These are phyloP conservation scores for Colletes collaris DNA, from an alignment of 2,888 invertebrate species.

Conservation along the genomic window DNA sequence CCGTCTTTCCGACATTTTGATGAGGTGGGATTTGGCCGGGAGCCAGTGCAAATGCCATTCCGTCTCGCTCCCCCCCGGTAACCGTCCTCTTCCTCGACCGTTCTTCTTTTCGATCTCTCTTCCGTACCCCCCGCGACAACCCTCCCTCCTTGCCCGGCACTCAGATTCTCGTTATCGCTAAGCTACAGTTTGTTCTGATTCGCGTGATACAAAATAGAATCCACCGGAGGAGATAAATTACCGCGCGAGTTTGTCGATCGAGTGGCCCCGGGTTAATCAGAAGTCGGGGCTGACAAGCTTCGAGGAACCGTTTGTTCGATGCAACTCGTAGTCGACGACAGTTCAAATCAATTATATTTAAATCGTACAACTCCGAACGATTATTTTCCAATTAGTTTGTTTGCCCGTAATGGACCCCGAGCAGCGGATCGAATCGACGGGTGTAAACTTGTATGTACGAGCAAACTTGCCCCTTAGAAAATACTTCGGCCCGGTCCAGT, in stretches of 20 bases:
- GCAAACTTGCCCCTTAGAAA: too few relatives aligned
- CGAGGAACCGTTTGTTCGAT: too few relatives aligned
- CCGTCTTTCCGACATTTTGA: conserved; percentile 77
- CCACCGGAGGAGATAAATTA: conserved; percentile 22
- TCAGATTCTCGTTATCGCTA: conserved; percentile 68
- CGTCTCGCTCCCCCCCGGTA: conserved; percentile 46
- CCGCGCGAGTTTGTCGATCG: conserved; percentile 18
- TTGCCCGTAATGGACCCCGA: too few relatives aligned
- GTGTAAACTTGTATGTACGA: too few relatives aligned
- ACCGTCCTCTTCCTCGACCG: conserved; percentile 9
- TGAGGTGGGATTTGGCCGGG: conserved; percentile 77
- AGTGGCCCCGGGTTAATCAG: background rate
- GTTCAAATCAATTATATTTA: too few relatives aligned
- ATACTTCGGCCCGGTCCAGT: too few relatives aligned
- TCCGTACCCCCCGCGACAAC: conserved; percentile 26
- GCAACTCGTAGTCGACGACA: too few relatives aligned
- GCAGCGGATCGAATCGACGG: too few relatives aligned
- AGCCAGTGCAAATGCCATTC: conserved; percentile 76
- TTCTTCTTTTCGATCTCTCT: conserved; percentile 37
- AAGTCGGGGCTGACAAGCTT: background rate
- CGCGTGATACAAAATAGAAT: conserved; percentile 50
- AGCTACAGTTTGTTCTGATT: conserved; percentile 66
- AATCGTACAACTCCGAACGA: too few relatives aligned
- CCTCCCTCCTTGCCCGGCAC: conserved; percentile 33
- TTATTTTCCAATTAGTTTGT: too few relatives aligned